Base-by-base conservation (phyloP, 2,797 vertebrate species). In the Catharus ustulatus region DNA sequence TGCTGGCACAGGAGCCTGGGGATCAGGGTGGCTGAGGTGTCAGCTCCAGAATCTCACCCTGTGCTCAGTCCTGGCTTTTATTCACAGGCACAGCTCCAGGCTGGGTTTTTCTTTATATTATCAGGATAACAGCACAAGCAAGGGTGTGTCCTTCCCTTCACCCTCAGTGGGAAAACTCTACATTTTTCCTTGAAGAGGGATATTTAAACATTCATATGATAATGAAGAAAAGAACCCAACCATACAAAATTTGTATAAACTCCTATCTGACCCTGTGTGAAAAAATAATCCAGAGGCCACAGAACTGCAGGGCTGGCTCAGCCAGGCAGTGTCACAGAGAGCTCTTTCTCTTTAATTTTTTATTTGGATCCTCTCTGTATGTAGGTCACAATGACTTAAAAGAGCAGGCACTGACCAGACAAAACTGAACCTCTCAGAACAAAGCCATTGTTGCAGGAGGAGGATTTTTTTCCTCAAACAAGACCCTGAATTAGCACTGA, bases 341-440 rank as follows among this genome's bases (percentile, higher is more conserved):
- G 80, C 86, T 92, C 61, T 85, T 82, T 52, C 84, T 88, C 83
- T 95, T 96, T 81, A 94, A 94, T 95, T 95, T 95, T 96, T 96
- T 55, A 90, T 90, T 96, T 95, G 72, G 91, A 96, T 96, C 89
- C 55, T 94, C 69, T 61, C 83, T 92, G 66, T 93, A 97, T 96
- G 87, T 96, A 97, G 94, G 96, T 96, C 90, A 97, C 87, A 86
- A 61, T 91, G 79, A 86, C 79, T 93, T 91, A 72, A 88, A 94
- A 81, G 76, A 45, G 22, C 62, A 95, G n/a, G 45, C 75, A 89
- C 54, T 84, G 90, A 80, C 90, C 78, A 93, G 77, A 84, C 48
- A 90, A 76, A 94, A 77, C 9, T 54, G 93, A 94, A 87, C 38
- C 51, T 82, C 90, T 92, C 34, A n/a, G 68, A 94, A 73, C 77